Base-by-base conservation (phyloP, 2,113 vertebrate genomes). In the Dromiciops gliroides region DNA sequence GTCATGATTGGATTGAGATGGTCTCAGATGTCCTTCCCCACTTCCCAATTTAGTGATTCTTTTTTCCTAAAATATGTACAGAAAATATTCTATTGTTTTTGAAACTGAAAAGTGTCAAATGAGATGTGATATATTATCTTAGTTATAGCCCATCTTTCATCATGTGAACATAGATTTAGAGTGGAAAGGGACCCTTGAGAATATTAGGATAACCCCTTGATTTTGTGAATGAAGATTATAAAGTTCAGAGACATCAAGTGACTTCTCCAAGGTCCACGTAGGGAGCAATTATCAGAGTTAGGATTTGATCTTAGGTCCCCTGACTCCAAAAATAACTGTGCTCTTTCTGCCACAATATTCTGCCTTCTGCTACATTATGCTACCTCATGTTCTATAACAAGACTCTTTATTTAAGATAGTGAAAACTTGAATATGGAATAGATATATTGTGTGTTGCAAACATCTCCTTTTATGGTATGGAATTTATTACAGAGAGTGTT, bases 401-500 rank as follows among this genome's bases (percentile, higher is more conserved):
- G 11, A 12, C 56, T 9, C 53, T 28, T 56, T 31, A 60, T 31
- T 31, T 67, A 67, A 12, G 53, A 60, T 60, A 67, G 28, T 67
- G 28, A 37, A 67, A 67, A 37, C 56, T 67, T 67, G 56, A 67
- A 60, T n/a, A 19, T 91, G 56, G 48, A 95, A 93, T 92, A 53
- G 91, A 25, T 31, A n/a, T 51, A 53, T 75, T 90, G 0, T 50
- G 11, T 49, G 91, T 83, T 53, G 91, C 37, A 94, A 92, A 44
- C 53, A 5, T 93, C 90, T 90, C 28, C 11, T 75, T 92, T 89
- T 44, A 94, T 50, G 90, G 8, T 48, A 8, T 94, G 51, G 24
- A 91, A 48, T n/a, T 60, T 51, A 60, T 90, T 48, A 37, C 51
- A 94, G 89, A 92, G 92, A 93, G n/a, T 22, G 28, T 49, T 92